These are phyloP conservation scores for Ophonus ardosiacus DNA, from an alignment of 2,888 invertebrate genomes.

Conservation along the genomic window DNA sequence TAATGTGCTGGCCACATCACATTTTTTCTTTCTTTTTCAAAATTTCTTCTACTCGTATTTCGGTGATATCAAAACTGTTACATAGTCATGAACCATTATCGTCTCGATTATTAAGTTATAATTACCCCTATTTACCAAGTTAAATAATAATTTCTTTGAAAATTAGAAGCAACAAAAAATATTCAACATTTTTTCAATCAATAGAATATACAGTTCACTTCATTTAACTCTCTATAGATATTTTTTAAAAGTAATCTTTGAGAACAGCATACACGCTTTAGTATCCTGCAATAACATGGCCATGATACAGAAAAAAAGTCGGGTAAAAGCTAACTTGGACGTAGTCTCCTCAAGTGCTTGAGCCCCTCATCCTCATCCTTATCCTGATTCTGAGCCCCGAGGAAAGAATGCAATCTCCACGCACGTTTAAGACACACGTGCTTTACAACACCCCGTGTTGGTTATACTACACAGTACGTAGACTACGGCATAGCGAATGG, in stretches of 20 bases:
- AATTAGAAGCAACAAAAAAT: too few relatives aligned
- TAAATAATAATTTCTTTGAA: too few relatives aligned
- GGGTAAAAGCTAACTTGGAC: neutral
- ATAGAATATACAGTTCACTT: too few relatives aligned
- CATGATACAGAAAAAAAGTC: neutral
- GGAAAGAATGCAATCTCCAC: neutral
- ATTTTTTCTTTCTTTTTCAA: too few relatives aligned
- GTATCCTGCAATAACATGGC: too few relatives aligned
- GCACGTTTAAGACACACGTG: slow-evolving; percentile 22
- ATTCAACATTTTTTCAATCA: too few relatives aligned
- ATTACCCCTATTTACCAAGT: too few relatives aligned
- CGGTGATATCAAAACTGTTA: too few relatives aligned
- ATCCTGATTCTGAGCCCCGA: neutral
- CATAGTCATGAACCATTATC: too few relatives aligned
- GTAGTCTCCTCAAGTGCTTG: neutral
- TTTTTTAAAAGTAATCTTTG: neutral
- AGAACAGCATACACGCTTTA: neutral
- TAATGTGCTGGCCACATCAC: too few relatives aligned
- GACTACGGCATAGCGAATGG: neutral
- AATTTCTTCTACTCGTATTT: too few relatives aligned
- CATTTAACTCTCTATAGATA: neutral
- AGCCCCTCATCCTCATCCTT: neutral
- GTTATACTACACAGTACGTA: neutral
- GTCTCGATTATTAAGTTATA: too few relatives aligned
- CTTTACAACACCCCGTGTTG: neutral